Base-by-base conservation (phyloP, 2,888 invertebrate genomes). In the Luffia ferchaultella region DNA sequence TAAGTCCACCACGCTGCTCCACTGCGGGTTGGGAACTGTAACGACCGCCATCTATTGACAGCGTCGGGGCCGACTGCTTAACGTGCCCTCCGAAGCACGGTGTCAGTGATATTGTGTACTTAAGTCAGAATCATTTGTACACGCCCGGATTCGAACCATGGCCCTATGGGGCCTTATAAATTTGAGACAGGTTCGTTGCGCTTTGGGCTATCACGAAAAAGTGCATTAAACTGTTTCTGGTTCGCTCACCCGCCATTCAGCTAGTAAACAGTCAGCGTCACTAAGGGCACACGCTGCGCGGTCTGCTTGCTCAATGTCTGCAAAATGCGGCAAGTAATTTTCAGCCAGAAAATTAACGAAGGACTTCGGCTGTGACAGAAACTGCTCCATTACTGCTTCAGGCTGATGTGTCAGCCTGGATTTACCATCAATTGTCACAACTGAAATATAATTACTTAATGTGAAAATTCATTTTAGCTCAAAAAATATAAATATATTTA, bases 271-370 rank as follows among this genome's bases (percentile, higher is more conserved):
- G 62, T 94, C 93, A 0, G 91, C 87, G 50, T 89, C 77, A 63
- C 93, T 93, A 42, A 96, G 72, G 50, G 87, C 86, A 49, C 90
- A 85, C 0, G 89, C 76, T 1, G 91, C 91, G 50, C 73, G 70
- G 18, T 82, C 77, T 0, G 86, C 77, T 58, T 90, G 87, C 40
- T 89, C 87, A 17, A 93, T 85, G 50, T 85, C 82, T 1, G 87
- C 83, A 63, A 90, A 91, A 62, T 93, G 93, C 2, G 88, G 85
- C 18, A 91, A 67, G 71, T 91, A 93, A 74, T 93, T 93, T 61
- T 92, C 90, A 64, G 89, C 88, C 17, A 93, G 69, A 61, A 93
- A 92, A 52, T 86, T 85, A 0, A 89, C 73, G 67, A 92, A 91
- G 45, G 86, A 87, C 51, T 73, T 85, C 0, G 92, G 89, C 59